Evolutionary conservation across 1,140 invertebrate genomes (phyloP), one percentile per base, ranked within the genome.

Genomic region (Euwallacea similis): DNA sequence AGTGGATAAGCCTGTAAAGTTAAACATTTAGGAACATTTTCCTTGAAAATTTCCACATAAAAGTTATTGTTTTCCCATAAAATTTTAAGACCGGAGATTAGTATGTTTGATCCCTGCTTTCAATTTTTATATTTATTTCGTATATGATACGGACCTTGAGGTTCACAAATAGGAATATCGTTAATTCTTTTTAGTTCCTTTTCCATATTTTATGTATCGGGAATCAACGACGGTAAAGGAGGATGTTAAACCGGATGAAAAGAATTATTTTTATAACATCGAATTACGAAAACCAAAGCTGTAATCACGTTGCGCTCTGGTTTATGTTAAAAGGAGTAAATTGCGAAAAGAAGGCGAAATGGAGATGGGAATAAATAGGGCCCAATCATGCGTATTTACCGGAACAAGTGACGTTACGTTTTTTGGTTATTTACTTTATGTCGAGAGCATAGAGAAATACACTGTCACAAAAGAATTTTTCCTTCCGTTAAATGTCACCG

Each of bases 251-350:
- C 7, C 4, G 61, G 7, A 21, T 8, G 10, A 15, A 50, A 64
- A 47, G 33, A 50, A 16, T 60, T 50, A 64, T 50, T 64, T 50
- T 3, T 47, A 47, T 50, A 50, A 50, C 61, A 11, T 46, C 61
- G 15, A 64, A 47, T 64, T 64, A 64, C n/a, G 4, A 33, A 50
- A 64, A 50, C 43, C 61, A 64, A 64, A 64, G 61, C 46, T 64
- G 61, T 64, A 64, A 64, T 64, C 61, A 64, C 61, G 33, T 64
- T 64, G 46, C 33, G 42, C 33, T 46, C 13, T 64, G 61, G 61
- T 7, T 64, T 64, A 64, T 50, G 61, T 64, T 64, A 46, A 50
- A 11, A 41, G 46, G 21, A 33, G 21, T 2, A 33, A 33, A 33
- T 33, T 33, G 21, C 1, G 21, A 33, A 33, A 33, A 33, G 21